Evolutionary conservation across 2,113 vertebrate species (phyloP).

Genomic region (Mugil cephalus): DNA sequence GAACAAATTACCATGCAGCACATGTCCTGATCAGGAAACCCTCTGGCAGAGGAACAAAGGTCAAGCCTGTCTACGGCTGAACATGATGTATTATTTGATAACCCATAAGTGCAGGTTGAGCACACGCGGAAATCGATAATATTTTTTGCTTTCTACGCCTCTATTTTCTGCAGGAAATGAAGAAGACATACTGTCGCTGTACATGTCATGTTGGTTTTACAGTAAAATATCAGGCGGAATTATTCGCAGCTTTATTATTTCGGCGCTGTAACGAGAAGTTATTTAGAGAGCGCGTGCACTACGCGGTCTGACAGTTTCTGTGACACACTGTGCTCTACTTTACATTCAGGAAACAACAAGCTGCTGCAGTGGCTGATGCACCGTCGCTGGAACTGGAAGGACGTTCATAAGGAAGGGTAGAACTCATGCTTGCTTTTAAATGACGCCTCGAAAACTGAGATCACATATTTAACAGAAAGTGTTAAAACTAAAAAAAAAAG

Average conservation of each 20-base stretch:
- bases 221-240: not conserved
- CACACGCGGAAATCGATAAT: conserved; percentile 27
- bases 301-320: conserved; percentile 14
- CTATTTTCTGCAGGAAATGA: not conserved
- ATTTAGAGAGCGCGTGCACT: conserved; percentile 17
- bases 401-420: not conserved
- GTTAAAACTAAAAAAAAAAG: no score
- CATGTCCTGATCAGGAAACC: conserved; percentile 57
- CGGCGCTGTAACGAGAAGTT: conserved; percentile 29
- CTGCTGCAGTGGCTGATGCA: conserved; percentile 50
- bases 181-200: not conserved
- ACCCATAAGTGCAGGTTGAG: conserved; percentile 18
- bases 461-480: not conserved
- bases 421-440: not conserved
- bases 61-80: conserved; percentile 51
- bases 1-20: conserved; percentile 66
- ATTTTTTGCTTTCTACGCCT: not conserved
- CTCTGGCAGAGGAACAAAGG: conserved; percentile 64
- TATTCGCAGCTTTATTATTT: conserved; percentile 3
- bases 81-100: conserved; percentile 31
- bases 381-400: not conserved
- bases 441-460: not conserved
- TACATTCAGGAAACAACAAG: conserved; percentile 53
- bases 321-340: conserved; percentile 18
- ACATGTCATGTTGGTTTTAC: conserved; percentile 14